phyloP scores from a whole-genome alignment of 2,797 vertebrate genomes.

The Staurois parvus region DNA sequence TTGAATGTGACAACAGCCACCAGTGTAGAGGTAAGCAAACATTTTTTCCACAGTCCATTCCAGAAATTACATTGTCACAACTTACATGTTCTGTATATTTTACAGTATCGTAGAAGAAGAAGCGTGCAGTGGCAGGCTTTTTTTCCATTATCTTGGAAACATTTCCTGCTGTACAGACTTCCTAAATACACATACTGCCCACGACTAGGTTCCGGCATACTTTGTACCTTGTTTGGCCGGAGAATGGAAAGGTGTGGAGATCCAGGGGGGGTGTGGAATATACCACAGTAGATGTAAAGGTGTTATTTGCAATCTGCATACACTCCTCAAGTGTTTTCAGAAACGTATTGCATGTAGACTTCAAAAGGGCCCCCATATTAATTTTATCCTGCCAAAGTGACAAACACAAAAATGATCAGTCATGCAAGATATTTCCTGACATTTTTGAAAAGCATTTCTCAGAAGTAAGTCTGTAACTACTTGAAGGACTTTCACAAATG shows the following conservation, averaged over 20 bases:
- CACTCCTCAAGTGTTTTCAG: constrained; percentile 97
- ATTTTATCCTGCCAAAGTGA: constrained; percentile 70
- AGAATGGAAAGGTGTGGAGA: constrained; percentile 87
- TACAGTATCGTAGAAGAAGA: too few species aligned
- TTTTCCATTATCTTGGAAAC: too few species aligned
- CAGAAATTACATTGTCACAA: too few species aligned
- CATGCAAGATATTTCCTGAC: too few species aligned
- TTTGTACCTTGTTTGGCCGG: constrained; percentile 87
- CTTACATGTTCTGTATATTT: too few species aligned
- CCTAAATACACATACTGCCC: not conserved
- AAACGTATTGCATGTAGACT: constrained; percentile 95
- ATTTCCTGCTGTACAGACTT: too few species aligned
- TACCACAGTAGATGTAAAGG: constrained; percentile 86
- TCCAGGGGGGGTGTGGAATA: constrained; percentile 85
- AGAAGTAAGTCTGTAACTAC: too few species aligned
- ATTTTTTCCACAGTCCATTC: too few species aligned
- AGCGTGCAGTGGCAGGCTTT: not conserved
- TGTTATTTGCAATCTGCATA: constrained; percentile 94
- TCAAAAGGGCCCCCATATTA: constrained; percentile 89
- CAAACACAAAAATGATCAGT: not conserved
- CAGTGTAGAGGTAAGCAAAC: too few species aligned
- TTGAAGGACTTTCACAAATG: too few species aligned
- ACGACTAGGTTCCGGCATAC: not conserved
- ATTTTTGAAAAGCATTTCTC: too few species aligned
- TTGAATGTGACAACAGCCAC: too few species aligned